phyloP scores from a whole-genome alignment of 2,797 vertebrate genomes.

The Spinus olivaceus region DNA sequence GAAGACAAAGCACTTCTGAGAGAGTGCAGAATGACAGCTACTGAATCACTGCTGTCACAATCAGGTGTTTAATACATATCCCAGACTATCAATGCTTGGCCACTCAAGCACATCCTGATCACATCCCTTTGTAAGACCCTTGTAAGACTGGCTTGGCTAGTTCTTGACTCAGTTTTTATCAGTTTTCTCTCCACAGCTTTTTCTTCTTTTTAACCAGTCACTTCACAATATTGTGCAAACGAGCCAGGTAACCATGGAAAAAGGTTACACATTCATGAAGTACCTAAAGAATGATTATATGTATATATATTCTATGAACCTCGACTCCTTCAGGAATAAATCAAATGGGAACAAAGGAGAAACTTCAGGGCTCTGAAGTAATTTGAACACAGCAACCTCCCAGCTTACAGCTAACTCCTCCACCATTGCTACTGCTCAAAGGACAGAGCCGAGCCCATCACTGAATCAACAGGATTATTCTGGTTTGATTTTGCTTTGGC shows the following conservation, averaged over 20 bases:
- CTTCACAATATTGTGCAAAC: not conserved
- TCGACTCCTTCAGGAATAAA: not conserved
- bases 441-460: not conserved
- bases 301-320: not conserved
- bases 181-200: not conserved
- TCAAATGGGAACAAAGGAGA: not conserved
- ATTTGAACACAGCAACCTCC: not conserved
- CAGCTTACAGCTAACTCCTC: not conserved
- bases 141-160: not conserved
- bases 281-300: not conserved
- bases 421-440: not conserved
- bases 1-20: slow-evolving; percentile 9
- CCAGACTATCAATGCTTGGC: not conserved
- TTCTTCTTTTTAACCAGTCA: not conserved
- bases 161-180: not conserved
- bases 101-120: not conserved
- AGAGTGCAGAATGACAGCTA: not conserved
- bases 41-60: not conserved
- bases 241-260: not conserved
- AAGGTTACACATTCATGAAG: not conserved
- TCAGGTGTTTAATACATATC: not conserved
- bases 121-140: not conserved
- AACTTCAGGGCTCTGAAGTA: not conserved
- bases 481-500: not conserved
- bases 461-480: not conserved